A percentile compares a stretch with the other conserved stretches of the same genome.
Conservation (phyloP, 2,888 invertebrate species). For the Rhogogaster chlorosoma region DNA sequence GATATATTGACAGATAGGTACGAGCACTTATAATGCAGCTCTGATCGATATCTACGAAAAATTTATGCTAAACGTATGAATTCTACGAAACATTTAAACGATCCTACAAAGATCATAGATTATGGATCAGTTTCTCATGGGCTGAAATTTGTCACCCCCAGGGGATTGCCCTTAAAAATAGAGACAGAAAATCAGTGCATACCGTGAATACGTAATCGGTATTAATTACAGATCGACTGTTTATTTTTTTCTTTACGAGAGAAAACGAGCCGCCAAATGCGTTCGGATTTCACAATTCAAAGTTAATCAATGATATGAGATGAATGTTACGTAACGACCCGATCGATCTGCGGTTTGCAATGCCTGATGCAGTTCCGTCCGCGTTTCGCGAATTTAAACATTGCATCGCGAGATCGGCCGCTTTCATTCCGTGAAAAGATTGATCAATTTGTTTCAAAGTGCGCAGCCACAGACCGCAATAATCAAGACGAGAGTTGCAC, state of each 20-base stretch:
- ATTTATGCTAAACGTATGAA: background rate
- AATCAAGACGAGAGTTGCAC: background rate
- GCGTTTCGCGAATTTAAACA: background rate
- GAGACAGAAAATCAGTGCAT: background rate
- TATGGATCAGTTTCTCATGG: background rate
- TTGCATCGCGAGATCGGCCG: background rate
- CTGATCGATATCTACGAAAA: background rate
- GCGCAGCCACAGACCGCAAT: background rate
- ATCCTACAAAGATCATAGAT: too few species aligned
- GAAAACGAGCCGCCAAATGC: background rate
- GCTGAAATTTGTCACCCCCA: background rate
- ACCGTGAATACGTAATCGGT: background rate
- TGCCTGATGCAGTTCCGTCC: background rate
- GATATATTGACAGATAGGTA: background rate
- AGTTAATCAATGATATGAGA: conserved; percentile 20
- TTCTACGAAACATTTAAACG: background rate
- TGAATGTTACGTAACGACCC: too few species aligned
- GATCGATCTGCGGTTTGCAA: background rate
- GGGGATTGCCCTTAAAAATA: too few species aligned
- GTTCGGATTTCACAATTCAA: background rate
- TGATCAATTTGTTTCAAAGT: conserved; percentile 35
- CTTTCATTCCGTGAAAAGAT: conserved; percentile 17
- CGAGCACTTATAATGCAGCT: background rate
- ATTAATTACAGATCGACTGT: background rate
- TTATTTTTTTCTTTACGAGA: too few species aligned